Percentiles rank a stretch among this genome's conserved stretches.
These are phyloP conservation scores for mouse (Mus musculus) DNA, from an alignment of 2,113 vertebrate species.

Conservation along the genomic window DNA sequence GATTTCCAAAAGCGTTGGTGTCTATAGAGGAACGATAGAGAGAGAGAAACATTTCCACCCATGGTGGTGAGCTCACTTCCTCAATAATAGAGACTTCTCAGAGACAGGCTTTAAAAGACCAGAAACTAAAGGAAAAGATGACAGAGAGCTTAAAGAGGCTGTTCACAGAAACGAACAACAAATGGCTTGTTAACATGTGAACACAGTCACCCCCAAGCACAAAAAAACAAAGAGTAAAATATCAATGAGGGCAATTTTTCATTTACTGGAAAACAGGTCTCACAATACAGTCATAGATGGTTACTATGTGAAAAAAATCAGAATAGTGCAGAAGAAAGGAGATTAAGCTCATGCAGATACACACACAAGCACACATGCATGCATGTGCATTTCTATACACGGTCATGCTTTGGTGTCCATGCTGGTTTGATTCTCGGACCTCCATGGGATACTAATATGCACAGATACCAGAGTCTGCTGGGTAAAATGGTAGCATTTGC, in stretches of 20 bases:
- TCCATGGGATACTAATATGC: not conserved
- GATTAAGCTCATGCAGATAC: not conserved
- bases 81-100: conserved; percentile 66
- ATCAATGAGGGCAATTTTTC: not conserved
- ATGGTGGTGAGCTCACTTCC: conserved; percentile 69
- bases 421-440: not conserved
- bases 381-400: not conserved
- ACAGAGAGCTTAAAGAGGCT: conserved; percentile 26
- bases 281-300: not conserved
- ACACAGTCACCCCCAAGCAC: not conserved
- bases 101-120: conserved; percentile 61
- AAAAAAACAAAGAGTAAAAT: conserved; percentile 27
- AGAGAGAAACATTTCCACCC: conserved; percentile 51
- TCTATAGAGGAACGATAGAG: conserved; percentile 42
- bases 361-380: not conserved
- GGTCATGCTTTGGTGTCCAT: not conserved
- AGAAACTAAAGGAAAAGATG: conserved; percentile 41
- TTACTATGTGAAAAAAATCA: not conserved
- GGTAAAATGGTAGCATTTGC: not conserved
- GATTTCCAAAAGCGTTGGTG: conserved; percentile 66
- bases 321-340: not conserved
- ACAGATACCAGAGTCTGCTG: not conserved
- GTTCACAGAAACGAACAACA: conserved; percentile 40
- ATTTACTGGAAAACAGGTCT: not conserved
- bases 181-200: conserved; percentile 22